Evolutionary conservation across 2,888 invertebrate genomes (phyloP), one percentile per base, ranked within the genome.

Genomic region (Blera fallax): DNA sequence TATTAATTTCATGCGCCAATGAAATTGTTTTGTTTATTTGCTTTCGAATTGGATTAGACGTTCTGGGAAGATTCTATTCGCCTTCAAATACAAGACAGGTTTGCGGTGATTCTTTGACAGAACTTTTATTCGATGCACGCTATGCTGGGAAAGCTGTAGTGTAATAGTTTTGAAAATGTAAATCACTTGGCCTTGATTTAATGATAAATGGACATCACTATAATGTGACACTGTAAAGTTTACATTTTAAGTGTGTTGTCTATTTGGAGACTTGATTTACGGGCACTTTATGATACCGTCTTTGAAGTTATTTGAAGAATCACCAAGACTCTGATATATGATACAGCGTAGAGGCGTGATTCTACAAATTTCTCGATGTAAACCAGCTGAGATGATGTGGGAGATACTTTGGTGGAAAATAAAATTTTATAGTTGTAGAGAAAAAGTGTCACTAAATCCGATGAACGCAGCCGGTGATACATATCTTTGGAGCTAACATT

Each of bases 1-100:
- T 70, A 80, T 64, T 76, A 54, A 85, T 76, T 85, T 76, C 74
- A 84, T 74, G 69, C 45, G 18, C 18, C 52, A 48, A 67, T 67
- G 65, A 29, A 60, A 54, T 65, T 48, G 37, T 4, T 40, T 69
- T 43, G 62, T 78, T 78, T 54, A 69, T 74, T 62, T 70, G 40
- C 29, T 60, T 52, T 60, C 40, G 14, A 52, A 60, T 43, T 60
- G 52, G 40, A 40, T 32, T 2, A 14, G 77, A 60, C 50, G 21
- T 24, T 37, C 14, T 67, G 34, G 21, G 40, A 50, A 50, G 50
- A 21, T 32, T 21, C 43, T 2, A 45, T 2, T 8, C 10, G 21
- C 4, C 2, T 37, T n/a, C 2, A 18, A 1, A 21, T 2, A 1
- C n/a, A 7, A 10, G 29, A 32, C n/a, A 27, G 8, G 16, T 32